Evolutionary conservation across 2,113 vertebrate species (phyloP).

Genomic region (Struthidea cinerea): DNA sequence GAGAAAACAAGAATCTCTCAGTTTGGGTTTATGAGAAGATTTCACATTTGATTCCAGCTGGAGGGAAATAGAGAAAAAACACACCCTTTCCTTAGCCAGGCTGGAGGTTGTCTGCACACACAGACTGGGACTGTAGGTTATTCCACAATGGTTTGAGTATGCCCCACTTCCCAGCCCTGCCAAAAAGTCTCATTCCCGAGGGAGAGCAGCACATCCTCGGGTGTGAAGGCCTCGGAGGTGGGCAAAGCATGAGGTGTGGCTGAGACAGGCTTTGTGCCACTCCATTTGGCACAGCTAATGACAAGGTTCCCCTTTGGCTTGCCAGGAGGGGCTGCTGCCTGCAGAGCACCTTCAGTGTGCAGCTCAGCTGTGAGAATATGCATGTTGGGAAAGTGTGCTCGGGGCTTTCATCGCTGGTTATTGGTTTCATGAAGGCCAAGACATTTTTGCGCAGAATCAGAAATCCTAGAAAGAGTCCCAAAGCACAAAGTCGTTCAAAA

Average conservation of each 20-base stretch:
- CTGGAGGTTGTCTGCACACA: neutral
- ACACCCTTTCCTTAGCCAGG: neutral
- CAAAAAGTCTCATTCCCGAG: neutral
- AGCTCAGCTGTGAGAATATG: neutral
- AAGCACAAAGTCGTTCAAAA: neutral
- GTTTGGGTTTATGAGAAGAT: constrained; percentile 67
- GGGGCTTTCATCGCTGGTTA: accelerated
- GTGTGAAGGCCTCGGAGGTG: neutral
- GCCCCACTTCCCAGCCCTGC: neutral
- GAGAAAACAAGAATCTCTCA: constrained; percentile 74
- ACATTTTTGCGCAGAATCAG: neutral
- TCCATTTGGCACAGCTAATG: neutral
- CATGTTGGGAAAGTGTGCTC: neutral
- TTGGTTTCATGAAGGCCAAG: neutral
- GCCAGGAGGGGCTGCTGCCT: neutral
- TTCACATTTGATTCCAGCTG: constrained; percentile 59
- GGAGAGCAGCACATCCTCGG: neutral
- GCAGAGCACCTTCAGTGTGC: neutral
- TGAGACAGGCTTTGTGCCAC: neutral
- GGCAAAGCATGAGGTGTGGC: neutral
- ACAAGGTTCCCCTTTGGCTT: neutral
- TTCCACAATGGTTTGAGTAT: neutral
- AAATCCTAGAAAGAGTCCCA: constrained; percentile 20
- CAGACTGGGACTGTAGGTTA: neutral
- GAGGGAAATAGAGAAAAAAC: constrained; percentile 42